phyloP scores from a whole-genome alignment of 1,140 invertebrate species.

The Odontomachus brunneus region DNA sequence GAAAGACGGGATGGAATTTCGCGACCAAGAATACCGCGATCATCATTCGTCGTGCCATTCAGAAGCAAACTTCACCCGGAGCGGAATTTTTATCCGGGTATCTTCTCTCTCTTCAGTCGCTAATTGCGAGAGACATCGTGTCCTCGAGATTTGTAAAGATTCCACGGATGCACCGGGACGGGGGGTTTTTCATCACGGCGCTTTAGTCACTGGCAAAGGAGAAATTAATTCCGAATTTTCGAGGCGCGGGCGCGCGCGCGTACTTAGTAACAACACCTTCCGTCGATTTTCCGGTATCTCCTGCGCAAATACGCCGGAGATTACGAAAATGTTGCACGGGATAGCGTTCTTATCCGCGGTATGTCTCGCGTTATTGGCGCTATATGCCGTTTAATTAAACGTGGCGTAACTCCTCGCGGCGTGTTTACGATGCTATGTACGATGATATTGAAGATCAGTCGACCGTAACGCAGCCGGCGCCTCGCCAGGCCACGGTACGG shows the following conservation, averaged over 20 bases:
- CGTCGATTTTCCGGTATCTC: neutral
- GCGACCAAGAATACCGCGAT: too few relatives aligned
- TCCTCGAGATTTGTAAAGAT: too few relatives aligned
- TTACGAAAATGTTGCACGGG: neutral
- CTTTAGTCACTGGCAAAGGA: neutral
- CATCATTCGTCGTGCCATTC: too few relatives aligned
- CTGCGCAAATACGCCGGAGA: neutral
- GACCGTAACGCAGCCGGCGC: constrained; percentile 31
- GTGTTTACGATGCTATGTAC: constrained; percentile 32
- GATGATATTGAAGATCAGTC: constrained; percentile 53
- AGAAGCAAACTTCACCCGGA: too few relatives aligned
- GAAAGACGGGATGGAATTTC: too few relatives aligned
- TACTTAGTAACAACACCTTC: neutral
- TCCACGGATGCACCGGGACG: neutral
- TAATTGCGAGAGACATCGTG: too few relatives aligned
- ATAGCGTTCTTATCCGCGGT: neutral
- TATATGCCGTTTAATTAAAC: constrained; percentile 51
- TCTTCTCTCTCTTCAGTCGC: too few relatives aligned
- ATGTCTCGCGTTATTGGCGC: constrained; percentile 23
- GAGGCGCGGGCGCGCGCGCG: neutral
- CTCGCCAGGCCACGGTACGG: constrained; percentile 3
- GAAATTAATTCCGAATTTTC: neutral
- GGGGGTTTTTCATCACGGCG: too few relatives aligned
- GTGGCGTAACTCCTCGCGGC: constrained; percentile 6
- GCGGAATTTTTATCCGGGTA: too few relatives aligned